Evolutionary conservation across 2,888 invertebrate genomes (phyloP), one percentile per base, ranked within the genome.

Genomic region (Listrodromus nycthemerus): DNA sequence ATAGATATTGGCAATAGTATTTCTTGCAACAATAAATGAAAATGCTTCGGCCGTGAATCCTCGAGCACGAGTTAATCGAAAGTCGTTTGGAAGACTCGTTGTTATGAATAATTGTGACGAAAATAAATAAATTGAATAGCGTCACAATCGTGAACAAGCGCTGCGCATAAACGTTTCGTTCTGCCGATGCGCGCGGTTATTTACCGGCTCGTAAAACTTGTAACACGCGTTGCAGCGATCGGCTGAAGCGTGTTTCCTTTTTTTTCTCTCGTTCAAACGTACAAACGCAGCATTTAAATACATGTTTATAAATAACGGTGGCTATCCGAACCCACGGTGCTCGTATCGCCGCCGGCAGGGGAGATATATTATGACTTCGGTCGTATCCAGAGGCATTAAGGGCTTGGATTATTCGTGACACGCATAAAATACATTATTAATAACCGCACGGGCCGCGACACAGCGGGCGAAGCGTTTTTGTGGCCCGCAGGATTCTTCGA

Each of bases 361-460:
- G 16, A 66, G 58, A 76, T 80, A 76, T 76, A 80, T 80, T 76
- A 19, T 61, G 33, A 65, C 50, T 50, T 65, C 58, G 33, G 7
- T n/a, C 19, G 41, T 61, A 45, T 27, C 55, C 13, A 13, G 48
- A 24, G 33, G 27, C 63, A 27, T 58, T 8, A 75, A 71, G 83
- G 75, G 67, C 21, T 41, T 55, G 41, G 41, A 65, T 63, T 52
- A 55, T 75, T 70, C 52, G 21, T 69, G n/a, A 70, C 37, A 6
- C n/a, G 63, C 55, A 63, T 80, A 75, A 80, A 80, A 75, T 70
- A 2, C 16, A 75, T 80, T 61, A 80, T 75, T 75, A 75, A 80
- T 69, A 74, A 75, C 69, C 16, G 16, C 10, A n/a, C n/a, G 33
- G 1, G 13, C 21, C 27, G 16, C 30, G 27, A 30, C 52, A 61